A percentile compares a stretch with the other conserved stretches of the same genome.
Conservation (phyloP, 2,888 invertebrate genomes). For the Melanchra persicariae region DNA sequence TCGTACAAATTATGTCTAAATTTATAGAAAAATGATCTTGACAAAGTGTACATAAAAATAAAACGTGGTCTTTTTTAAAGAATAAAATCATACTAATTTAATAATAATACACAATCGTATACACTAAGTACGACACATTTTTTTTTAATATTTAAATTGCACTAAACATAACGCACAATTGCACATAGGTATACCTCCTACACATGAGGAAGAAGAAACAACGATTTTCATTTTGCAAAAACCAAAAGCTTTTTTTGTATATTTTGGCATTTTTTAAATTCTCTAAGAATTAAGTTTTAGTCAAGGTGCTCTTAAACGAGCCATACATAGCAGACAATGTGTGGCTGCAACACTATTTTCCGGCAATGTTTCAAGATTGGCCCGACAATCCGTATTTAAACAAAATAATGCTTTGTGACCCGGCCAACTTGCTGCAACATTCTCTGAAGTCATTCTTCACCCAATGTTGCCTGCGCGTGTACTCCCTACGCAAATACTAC, state of each 20-base stretch:
- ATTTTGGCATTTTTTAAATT: not conserved
- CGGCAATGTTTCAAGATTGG: not conserved
- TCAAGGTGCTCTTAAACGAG: conserved; percentile 1
- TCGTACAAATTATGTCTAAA: not conserved
- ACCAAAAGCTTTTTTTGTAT: not conserved
- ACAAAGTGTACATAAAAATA: not conserved
- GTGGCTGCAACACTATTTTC: not conserved
- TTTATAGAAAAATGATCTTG: not conserved
- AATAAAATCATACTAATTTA: not conserved
- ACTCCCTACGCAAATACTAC: not conserved
- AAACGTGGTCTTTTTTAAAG: not conserved
- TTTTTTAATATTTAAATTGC: not conserved
- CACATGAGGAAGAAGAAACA: not conserved
- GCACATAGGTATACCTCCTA: not conserved
- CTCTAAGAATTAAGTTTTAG: not conserved
- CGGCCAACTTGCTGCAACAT: not conserved
- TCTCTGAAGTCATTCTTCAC: not conserved
- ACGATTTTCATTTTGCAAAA: not conserved
- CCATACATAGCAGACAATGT: not conserved
- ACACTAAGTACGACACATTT: not conserved
- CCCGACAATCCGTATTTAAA: not conserved
- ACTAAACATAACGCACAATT: not conserved
- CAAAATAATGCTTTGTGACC: not conserved
- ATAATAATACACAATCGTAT: not conserved
- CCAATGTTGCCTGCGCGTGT: not conserved